Evolutionary conservation across 35 echinoderm and acorn worm genomes (phyloP).

Genomic region (Amphiura filiformis): DNA sequence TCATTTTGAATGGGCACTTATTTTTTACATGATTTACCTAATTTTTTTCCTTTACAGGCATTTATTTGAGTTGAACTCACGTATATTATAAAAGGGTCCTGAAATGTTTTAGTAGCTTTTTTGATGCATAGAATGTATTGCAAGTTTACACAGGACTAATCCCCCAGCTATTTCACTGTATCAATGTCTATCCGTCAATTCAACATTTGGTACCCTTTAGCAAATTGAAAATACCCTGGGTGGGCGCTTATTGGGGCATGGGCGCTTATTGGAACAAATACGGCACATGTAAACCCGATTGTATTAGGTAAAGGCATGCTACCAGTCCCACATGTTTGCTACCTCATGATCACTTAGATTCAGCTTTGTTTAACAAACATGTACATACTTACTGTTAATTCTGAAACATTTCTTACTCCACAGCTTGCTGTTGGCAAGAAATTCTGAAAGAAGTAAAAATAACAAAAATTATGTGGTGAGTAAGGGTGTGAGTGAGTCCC

Average conservation of each 20-base stretch:
- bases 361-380: not conserved
- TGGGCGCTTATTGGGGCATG: no score
- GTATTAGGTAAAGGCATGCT: not conserved
- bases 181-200: no score
- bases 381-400: constrained; percentile 62
- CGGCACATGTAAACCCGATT: not conserved
- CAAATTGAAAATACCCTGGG: no score
- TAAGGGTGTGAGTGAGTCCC: no score
- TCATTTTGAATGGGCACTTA: no score
- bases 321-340: not conserved
- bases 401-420: constrained; percentile 55
- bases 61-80: not conserved
- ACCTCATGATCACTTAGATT: not conserved
- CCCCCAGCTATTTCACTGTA: no score
- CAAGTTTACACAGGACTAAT: no score
- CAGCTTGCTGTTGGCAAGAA: constrained; percentile 34
- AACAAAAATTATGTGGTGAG: no score
- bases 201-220: not conserved
- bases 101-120: no score
- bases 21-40: no score
- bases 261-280: no score
- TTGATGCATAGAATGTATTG: no score
- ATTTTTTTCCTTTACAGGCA: not conserved
- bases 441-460: constrained; percentile 45
- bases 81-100: not conserved